A percentile compares a stretch with the other conserved stretches of the same genome.
These are phyloP conservation scores for Enteromius mattozi DNA, from an alignment of 2,797 vertebrate species.

Conservation along the genomic window DNA sequence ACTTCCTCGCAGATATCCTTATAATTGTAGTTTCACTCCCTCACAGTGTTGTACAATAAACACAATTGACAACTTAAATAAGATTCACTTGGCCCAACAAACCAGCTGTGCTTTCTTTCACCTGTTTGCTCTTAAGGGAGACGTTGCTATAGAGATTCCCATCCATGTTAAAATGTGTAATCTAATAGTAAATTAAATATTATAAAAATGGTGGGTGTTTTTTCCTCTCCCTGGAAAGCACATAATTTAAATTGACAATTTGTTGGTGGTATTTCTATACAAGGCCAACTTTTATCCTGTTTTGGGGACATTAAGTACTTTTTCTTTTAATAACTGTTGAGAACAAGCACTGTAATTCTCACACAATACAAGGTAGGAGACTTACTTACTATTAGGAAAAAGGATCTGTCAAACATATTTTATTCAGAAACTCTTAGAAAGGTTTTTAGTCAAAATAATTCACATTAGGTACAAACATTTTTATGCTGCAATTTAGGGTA, in stretches of 20 bases:
- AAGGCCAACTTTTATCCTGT: background rate
- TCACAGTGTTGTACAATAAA: background rate
- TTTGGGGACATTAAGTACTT: background rate
- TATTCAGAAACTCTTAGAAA: background rate
- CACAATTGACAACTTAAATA: background rate
- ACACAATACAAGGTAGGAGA: background rate
- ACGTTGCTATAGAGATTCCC: background rate
- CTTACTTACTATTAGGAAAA: background rate
- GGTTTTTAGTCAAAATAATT: too few species aligned
- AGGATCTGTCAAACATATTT: background rate
- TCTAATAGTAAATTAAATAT: background rate
- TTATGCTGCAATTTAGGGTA: background rate
- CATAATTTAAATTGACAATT: background rate
- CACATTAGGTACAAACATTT: too few species aligned
- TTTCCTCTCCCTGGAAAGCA: background rate
- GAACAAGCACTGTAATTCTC: background rate
- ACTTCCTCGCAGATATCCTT: background rate
- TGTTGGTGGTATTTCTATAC: background rate
- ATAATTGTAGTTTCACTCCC: background rate
- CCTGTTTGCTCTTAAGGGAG: background rate
- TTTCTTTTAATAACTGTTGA: background rate
- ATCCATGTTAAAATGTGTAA: background rate
- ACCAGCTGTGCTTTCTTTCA: constrained; percentile 7
- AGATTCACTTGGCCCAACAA: background rate
- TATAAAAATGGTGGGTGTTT: background rate